Conservation (phyloP, 2,888 invertebrate species). For the Dryomyza anilis region DNA sequence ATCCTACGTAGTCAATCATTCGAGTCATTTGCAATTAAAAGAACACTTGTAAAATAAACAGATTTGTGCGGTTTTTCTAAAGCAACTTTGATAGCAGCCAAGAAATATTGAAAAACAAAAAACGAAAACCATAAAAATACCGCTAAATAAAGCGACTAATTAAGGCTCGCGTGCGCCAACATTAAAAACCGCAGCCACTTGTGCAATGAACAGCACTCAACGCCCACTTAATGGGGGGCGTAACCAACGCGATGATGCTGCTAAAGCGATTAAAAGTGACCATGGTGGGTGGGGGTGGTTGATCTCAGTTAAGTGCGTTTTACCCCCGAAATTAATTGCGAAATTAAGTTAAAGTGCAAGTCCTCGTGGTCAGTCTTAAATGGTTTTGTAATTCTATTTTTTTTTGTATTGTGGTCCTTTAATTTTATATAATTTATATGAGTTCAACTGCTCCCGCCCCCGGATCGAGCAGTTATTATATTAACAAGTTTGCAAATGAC, state of each 20-base stretch:
- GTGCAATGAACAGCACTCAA: neutral
- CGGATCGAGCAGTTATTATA: constrained; percentile 3
- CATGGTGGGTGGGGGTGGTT: no score
- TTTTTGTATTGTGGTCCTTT: neutral
- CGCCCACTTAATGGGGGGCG: no score
- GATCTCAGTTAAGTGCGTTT: no score
- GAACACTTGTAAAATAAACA: no score
- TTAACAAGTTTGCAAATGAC: constrained; percentile 12
- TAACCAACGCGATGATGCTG: constrained; percentile 8
- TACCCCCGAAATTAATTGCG: no score
- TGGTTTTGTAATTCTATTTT: neutral
- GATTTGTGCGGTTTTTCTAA: no score
- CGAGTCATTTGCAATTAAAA: no score
- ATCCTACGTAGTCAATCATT: no score
- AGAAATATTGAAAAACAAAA: no score
- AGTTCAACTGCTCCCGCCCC: neutral
- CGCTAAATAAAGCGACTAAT: constrained; percentile 12
- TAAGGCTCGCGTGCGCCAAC: constrained; percentile 8
- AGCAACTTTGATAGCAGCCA: no score
- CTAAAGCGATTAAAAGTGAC: constrained; percentile 12
- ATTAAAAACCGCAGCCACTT: constrained; percentile 2
- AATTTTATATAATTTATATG: constrained; percentile 10
- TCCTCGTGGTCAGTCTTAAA: constrained; percentile 16
- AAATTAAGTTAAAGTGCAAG: constrained; percentile 6
- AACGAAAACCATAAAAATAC: neutral